These are phyloP conservation scores for Rhadinocentrus ornatus DNA, from an alignment of 2,797 vertebrate species.

Conservation along the genomic window DNA sequence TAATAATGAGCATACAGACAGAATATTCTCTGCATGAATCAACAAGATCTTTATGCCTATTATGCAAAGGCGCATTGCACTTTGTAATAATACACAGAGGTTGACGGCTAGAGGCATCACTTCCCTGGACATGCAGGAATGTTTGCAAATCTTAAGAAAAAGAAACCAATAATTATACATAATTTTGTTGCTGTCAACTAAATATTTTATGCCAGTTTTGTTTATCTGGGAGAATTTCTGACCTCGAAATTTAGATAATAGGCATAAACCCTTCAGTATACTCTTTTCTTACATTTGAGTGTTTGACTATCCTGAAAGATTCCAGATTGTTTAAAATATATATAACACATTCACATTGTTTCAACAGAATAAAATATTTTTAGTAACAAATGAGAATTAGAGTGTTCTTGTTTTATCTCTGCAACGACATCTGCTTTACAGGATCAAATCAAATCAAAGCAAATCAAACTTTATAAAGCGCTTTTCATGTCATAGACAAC, in stretches of 20 bases:
- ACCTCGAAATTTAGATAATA: neutral
- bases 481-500: too few species aligned
- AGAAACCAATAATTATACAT: too few species aligned
- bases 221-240: too few species aligned
- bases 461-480: too few species aligned
- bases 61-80: neutral
- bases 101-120: too few species aligned
- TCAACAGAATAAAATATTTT: too few species aligned
- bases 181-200: too few species aligned
- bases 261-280: neutral
- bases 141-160: too few species aligned
- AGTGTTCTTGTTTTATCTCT: neutral
- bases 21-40: neutral
- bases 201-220: too few species aligned
- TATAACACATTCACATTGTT: neutral
- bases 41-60: neutral
- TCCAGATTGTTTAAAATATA: neutral
- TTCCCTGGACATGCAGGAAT: too few species aligned
- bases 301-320: neutral
- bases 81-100: neutral
- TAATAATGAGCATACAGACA: neutral
- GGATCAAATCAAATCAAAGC: too few species aligned
- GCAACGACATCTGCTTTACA: neutral
- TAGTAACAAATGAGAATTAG: neutral
- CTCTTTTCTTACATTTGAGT: neutral